Evolutionary conservation across 2,888 invertebrate species (phyloP).

Genomic region (Volucella inanis): DNA sequence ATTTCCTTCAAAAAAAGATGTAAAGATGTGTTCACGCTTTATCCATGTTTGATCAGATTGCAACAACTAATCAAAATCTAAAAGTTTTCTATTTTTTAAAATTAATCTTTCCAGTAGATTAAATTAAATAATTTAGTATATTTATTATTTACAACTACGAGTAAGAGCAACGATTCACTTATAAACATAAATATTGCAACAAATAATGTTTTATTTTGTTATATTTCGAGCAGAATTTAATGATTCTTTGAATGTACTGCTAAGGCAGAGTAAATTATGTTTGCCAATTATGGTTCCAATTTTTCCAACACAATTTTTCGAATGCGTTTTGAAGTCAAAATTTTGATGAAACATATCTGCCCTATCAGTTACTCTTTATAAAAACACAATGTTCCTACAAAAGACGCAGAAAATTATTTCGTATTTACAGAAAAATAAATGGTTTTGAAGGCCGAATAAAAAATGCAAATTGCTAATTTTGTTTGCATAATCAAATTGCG

Average conservation of each 20-base stretch:
- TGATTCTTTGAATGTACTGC: conserved; percentile 36
- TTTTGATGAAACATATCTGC: conserved; percentile 37
- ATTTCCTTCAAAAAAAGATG: too few relatives aligned
- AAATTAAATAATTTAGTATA: conserved; percentile 7
- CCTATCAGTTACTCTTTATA: conserved; percentile 43
- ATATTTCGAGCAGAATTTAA: not conserved
- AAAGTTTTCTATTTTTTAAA: not conserved
- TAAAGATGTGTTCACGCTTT: too few relatives aligned
- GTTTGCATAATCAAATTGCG: not conserved
- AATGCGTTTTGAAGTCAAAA: conserved; percentile 13
- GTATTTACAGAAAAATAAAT: conserved; percentile 34
- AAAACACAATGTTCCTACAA: conserved; percentile 29
- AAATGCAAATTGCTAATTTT: conserved; percentile 3
- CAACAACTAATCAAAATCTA: too few relatives aligned
- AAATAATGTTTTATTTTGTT: conserved; percentile 8
- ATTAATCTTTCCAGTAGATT: conserved; percentile 31
- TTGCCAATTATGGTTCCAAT: conserved; percentile 12
- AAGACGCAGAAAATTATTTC: conserved; percentile 9
- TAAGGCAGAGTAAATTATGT: conserved; percentile 45
- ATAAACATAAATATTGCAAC: too few relatives aligned
- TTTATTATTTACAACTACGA: conserved; percentile 20
- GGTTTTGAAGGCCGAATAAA: conserved; percentile 7
- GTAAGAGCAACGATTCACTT: too few relatives aligned
- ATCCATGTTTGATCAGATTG: too few relatives aligned
- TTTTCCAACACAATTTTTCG: conserved; percentile 5